phyloP scores from a whole-genome alignment of 2,113 vertebrate genomes.

The Ciconia maguari region DNA sequence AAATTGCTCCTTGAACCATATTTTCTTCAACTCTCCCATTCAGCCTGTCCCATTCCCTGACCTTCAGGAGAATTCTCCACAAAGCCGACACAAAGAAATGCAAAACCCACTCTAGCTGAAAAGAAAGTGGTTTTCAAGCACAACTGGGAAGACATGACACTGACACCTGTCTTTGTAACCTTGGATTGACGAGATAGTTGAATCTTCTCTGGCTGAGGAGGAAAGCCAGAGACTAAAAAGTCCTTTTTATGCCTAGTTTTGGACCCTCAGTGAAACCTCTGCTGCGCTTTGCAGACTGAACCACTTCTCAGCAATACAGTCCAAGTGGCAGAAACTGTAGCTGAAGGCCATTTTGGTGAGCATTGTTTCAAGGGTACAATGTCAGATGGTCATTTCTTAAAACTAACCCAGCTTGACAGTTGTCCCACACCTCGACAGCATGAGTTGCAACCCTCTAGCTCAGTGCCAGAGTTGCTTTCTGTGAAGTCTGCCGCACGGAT shows the following conservation, averaged over 20 bases:
- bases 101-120: not conserved
- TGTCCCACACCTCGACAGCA: not conserved
- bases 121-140: not conserved
- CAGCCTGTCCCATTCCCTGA: not conserved
- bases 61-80: not conserved
- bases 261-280: not conserved
- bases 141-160: not conserved
- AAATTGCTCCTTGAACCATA: not conserved
- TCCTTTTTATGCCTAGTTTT: not conserved
- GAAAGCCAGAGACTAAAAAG: not conserved
- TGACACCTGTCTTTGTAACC: not conserved
- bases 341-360: not conserved
- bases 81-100: not conserved
- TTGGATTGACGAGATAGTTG: not conserved
- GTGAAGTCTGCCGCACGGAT: not conserved
- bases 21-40: not conserved
- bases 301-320: not conserved
- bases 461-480: not conserved
- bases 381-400: not conserved
- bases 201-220: not conserved
- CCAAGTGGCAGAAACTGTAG: not conserved
- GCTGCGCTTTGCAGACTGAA: not conserved
- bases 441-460: not conserved
- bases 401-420: not conserved
- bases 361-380: rapidly evolving